Conservation (phyloP, 2,888 invertebrate genomes). For the Drosophila macrospina region DNA sequence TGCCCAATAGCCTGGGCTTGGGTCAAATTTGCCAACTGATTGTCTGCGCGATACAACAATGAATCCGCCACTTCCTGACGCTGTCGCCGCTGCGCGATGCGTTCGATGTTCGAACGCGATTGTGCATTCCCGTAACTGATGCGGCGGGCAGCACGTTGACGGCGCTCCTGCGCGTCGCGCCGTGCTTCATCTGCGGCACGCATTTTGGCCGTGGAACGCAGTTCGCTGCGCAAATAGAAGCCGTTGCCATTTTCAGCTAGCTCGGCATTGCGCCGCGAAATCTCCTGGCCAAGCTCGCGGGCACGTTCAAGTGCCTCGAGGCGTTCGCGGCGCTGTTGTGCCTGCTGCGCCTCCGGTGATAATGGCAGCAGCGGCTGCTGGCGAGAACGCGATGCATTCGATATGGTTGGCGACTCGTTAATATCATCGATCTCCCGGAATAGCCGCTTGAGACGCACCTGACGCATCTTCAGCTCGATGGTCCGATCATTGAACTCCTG, state of each 20-base stretch:
- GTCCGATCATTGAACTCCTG: slow-evolving; percentile 76
- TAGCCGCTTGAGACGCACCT: slow-evolving; percentile 74
- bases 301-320: slow-evolving; percentile 61
- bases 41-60: background rate
- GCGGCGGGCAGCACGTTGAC: slow-evolving; percentile 64
- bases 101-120: slow-evolving; percentile 71
- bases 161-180: slow-evolving; percentile 46
- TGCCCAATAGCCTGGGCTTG: background rate
- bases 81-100: slow-evolving; percentile 44
- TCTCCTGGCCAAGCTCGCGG: slow-evolving; percentile 70
- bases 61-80: slow-evolving; percentile 23
- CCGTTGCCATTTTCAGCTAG: slow-evolving; percentile 38
- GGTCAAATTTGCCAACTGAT: background rate
- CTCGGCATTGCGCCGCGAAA: slow-evolving; percentile 69
- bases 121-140: slow-evolving; percentile 76
- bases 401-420: slow-evolving; percentile 47
- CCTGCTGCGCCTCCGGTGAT: slow-evolving; percentile 23
- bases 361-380: slow-evolving; percentile 22
- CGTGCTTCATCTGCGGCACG: slow-evolving; percentile 46
- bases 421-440: slow-evolving; percentile 79
- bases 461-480: slow-evolving; percentile 78
- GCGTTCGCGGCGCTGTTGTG: slow-evolving; percentile 50
- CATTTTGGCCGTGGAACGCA: slow-evolving; percentile 49
- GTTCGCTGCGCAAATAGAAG: slow-evolving; percentile 39
- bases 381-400: slow-evolving; percentile 5